Base-by-base conservation (phyloP, 2,888 invertebrate species). In the Abrostola tripartita region DNA sequence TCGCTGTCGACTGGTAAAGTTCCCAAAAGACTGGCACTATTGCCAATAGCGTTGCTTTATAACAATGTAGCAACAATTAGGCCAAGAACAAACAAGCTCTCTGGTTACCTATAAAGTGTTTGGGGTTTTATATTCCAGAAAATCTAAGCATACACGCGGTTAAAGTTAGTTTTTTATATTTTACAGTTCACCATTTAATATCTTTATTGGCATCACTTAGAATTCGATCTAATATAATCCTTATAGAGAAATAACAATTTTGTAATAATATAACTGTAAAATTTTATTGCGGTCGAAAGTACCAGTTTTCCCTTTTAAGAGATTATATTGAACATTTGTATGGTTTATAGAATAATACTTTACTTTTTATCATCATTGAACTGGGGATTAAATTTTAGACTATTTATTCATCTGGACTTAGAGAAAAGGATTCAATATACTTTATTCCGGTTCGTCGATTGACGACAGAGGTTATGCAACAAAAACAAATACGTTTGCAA, bases 201-300 rank as follows among this genome's bases (percentile, higher is more conserved):
- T 24, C 24, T 24, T 24, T 24, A 24, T 24, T 24, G 24, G 24
- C 44, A 50, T 47, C 56, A 74, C 71, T 62, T 70, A 8, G 37
- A 52, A 40, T 37, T 12, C 44, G 54, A 74, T 69, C 70, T 42
- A 68, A 74, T 36, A 24, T 24, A 24, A 49, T 37, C 38, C 35
- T 44, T 1, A 6, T 40, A 53, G 56, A 14, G 38, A 44, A 53
- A 61, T 56, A 53, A 36, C 14, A 42, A 36, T 56, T 70, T 55
- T 54, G n/a, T 35, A 40, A 42, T 53, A 56, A 52, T 37, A 11
- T 36, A 35, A 2, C 7, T 11, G 24, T 70, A 64, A 75, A 58
- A 52, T 63, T 70, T 71, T 70, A 71, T 63, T 24, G 64, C 58
- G 65, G 71, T 58, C 64, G 55, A 14, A 24, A 55, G 41, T 54